Evolutionary conservation across 2,888 invertebrate species (phyloP), one percentile per base, ranked within the genome.

Genomic region (Petrophora chlorosata): DNA sequence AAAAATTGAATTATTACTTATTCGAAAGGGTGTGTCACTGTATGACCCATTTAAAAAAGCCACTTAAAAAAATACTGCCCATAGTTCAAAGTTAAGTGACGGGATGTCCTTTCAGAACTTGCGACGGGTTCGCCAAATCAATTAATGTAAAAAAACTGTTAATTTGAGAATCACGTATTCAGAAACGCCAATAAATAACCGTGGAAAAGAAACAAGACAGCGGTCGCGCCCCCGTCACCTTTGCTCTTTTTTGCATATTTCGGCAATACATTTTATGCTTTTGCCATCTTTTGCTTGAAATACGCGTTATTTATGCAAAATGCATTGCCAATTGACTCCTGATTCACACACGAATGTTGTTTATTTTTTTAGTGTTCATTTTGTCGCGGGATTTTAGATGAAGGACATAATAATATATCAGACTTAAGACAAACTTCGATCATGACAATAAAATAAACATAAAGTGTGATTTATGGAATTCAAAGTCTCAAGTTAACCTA

Each of bases 231-330:
- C 44, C 42, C 32, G 23, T 35, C 45, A 56, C 55, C 56, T 57
- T 51, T 49, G 43, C 46, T 40, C 53, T 42, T 53, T 45, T 56
- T 57, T 53, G 38, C 56, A 60, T 57, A 55, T 53, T 51, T 48
- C 38, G 34, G 34, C 33, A 44, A 47, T 54, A 40, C 33, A 48
- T 58, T 50, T 25, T 30, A 49, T 29, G 12, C 3, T 39, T 49
- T 40, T 34, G 49, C 23, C 13, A 23, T 9, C 3, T 39, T 49
- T 40, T 34, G 49, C 23, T 16, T 29, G 29, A 40, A 35, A 50
- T 44, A 43, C 14, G 43, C 23, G 14, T 28, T 39, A 19, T 26
- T 32, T 42, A 42, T 48, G 32, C 42, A 42, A 33, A 33, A 4
- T 34, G 39, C 34, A 34, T 17, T 13, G 13, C 9, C 28, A 38